These are phyloP conservation scores for Drosophila bipectinata DNA, from an alignment of 1,140 invertebrate species.

Conservation along the genomic window DNA sequence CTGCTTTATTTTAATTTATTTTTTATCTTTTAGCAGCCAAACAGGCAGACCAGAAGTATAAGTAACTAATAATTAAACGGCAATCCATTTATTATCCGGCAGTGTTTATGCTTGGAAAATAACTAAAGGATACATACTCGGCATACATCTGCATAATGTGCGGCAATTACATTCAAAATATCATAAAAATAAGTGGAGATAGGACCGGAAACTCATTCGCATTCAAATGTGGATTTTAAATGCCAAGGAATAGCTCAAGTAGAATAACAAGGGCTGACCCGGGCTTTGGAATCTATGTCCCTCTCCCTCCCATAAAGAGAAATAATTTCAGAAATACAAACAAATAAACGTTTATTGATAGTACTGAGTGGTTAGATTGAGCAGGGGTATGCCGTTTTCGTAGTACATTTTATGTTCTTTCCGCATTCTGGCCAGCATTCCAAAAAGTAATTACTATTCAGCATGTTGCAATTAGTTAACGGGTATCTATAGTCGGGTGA, in stretches of 20 bases:
- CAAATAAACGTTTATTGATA: conserved; percentile 58
- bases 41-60: not conserved
- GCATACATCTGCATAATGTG: conserved; percentile 68
- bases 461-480: too few relatives aligned
- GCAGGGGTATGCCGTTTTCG: not conserved
- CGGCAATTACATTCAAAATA: conserved; percentile 75
- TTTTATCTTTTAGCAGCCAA: too few relatives aligned
- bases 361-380: conserved; percentile 25
- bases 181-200: conserved; percentile 63
- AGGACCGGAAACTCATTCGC: conserved; percentile 45
- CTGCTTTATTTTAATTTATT: too few relatives aligned
- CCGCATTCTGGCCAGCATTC: too few relatives aligned
- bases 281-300: too few relatives aligned
- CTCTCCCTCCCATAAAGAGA: not conserved
- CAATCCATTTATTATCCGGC: conserved; percentile 70
- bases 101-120: conserved; percentile 74
- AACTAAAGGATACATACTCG: conserved; percentile 59
- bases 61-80: conserved; percentile 71
- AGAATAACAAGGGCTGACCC: conserved; percentile 4
- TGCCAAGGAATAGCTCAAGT: conserved; percentile 29
- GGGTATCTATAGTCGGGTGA: too few relatives aligned
- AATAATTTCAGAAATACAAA: conserved; percentile 47
- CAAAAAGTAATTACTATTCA: too few relatives aligned
- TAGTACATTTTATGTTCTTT: too few relatives aligned
- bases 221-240: conserved; percentile 41